These are phyloP conservation scores for Entomyzon cyanotis DNA, from an alignment of 2,113 vertebrate genomes.

Conservation along the genomic window DNA sequence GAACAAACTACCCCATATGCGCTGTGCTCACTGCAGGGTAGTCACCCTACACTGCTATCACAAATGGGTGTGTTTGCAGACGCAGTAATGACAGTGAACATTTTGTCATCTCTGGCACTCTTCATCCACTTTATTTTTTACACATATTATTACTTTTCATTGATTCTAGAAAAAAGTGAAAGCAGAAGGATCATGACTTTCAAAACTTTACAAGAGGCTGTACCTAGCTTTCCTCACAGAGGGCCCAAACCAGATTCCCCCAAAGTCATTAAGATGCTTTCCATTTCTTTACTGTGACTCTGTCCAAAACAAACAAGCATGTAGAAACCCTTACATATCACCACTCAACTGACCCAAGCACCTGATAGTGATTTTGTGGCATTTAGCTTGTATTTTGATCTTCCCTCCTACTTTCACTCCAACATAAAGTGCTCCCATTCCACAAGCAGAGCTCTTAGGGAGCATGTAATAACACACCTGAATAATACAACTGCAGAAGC, in stretches of 20 bases:
- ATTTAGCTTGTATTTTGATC: background rate
- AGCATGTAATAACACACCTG: background rate
- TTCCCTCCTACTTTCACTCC: background rate
- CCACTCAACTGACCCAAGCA: accelerated
- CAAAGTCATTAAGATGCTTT: background rate
- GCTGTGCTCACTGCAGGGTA: background rate
- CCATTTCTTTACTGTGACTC: background rate
- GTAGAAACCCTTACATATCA: background rate
- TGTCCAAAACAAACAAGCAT: background rate
- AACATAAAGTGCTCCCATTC: background rate
- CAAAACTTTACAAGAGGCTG: background rate
- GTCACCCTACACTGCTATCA: background rate
- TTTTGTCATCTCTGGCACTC: background rate
- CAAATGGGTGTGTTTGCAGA: background rate
- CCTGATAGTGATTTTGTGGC: background rate
- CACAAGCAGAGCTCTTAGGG: background rate
- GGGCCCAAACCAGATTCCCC: background rate
- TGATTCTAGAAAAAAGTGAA: background rate
- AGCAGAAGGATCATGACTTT: background rate
- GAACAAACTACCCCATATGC: background rate
- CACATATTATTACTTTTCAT: background rate
- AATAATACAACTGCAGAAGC: background rate
- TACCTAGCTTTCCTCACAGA: background rate
- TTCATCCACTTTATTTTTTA: background rate
- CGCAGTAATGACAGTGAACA: background rate